These are phyloP conservation scores for Rana temporaria DNA, from an alignment of 2,113 vertebrate genomes.

Conservation along the genomic window DNA sequence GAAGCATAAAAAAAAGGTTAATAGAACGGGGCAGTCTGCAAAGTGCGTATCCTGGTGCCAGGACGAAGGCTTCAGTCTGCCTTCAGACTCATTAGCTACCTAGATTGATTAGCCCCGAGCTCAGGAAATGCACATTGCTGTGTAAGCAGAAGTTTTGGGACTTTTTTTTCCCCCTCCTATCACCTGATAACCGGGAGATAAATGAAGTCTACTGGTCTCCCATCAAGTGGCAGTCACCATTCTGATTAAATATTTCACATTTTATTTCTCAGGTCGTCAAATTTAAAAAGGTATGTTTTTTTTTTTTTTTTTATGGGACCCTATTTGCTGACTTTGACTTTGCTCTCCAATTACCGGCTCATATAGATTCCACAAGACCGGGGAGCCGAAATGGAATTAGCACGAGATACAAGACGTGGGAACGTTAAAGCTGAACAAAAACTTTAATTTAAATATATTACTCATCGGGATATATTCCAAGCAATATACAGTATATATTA, in stretches of 20 bases:
- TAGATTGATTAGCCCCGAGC: conserved; percentile 73
- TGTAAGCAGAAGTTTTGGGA: conserved; percentile 66
- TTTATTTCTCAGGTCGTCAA: neutral
- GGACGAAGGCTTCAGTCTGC: conserved; percentile 67
- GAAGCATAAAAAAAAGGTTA: conserved; percentile 69
- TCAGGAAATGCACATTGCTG: conserved; percentile 66
- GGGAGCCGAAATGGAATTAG: neutral
- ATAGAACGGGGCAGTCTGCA: conserved; percentile 71
- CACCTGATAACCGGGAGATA: conserved; percentile 60
- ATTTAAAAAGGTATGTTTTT: too few relatives aligned
- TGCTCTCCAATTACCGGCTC: conserved; percentile 14
- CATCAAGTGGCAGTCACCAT: neutral
- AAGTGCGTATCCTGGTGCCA: conserved; percentile 68
- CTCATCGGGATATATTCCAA: too few relatives aligned
- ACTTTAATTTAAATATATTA: too few relatives aligned
- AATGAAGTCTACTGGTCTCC: conserved; percentile 1
- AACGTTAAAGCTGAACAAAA: too few relatives aligned
- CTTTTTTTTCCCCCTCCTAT: conserved; percentile 61
- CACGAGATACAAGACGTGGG: neutral
- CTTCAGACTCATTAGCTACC: conserved; percentile 73
- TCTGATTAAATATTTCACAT: conserved; percentile 19
- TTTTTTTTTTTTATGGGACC: neutral
- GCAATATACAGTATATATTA: too few relatives aligned
- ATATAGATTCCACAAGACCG: neutral
- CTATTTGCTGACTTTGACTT: conserved; percentile 4